phyloP scores from a whole-genome alignment of 2,888 invertebrate genomes.

The Dicyrtomina minuta region DNA sequence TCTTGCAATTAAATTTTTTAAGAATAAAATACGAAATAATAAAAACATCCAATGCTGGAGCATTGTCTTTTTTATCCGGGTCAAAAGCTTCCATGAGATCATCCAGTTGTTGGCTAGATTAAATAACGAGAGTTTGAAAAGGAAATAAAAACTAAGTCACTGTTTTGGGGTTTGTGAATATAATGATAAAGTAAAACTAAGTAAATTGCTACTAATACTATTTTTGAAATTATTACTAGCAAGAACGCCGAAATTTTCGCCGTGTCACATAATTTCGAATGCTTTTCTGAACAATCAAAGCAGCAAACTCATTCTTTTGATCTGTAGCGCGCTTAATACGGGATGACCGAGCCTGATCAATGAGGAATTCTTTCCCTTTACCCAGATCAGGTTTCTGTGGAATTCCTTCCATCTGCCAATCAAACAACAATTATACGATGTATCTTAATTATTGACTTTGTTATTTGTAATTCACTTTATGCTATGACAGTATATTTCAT shows the following conservation, averaged over 20 bases:
- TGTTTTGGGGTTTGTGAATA: no score
- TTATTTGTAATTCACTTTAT: no score
- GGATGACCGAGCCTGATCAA: slow-evolving; percentile 87
- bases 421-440: not conserved
- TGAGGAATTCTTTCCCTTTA: slow-evolving; percentile 68
- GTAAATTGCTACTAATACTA: no score
- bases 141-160: slow-evolving; percentile 11
- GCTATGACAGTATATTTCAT: no score
- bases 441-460: not conserved
- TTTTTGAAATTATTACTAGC: slow-evolving; percentile 64
- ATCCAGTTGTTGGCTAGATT: slow-evolving; percentile 77
- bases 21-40: slow-evolving; percentile 69
- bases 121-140: no score
- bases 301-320: slow-evolving; percentile 75
- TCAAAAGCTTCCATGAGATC: slow-evolving; percentile 63
- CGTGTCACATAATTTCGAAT: slow-evolving; percentile 75
- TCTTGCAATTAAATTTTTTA: slow-evolving; percentile 63
- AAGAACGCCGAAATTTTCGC: slow-evolving; percentile 64
- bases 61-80: slow-evolving; percentile 61
- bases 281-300: slow-evolving; percentile 72
- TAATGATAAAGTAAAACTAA: not conserved
- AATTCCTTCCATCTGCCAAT: slow-evolving; percentile 23
- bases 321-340: slow-evolving; percentile 85
- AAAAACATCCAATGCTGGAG: slow-evolving; percentile 74
- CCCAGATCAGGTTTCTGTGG: slow-evolving; percentile 31